Percentiles rank a stretch among this genome's conserved stretches.
phyloP scores from a whole-genome alignment of 2,797 vertebrate species.

The Propithecus perrieri region DNA sequence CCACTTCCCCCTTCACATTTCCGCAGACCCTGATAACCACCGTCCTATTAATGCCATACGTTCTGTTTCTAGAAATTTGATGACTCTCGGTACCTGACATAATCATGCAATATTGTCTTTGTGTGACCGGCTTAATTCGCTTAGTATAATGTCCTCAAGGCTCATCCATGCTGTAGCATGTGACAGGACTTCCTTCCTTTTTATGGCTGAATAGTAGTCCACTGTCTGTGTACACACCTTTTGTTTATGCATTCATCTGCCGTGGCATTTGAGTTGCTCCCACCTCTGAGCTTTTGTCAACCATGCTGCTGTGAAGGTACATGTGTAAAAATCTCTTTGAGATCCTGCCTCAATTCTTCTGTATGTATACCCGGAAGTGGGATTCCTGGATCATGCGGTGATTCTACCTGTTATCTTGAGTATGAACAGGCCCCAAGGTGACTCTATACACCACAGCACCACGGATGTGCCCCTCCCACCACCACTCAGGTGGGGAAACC shows the following conservation, averaged over 20 bases:
- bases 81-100: fast-evolving
- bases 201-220: background rate
- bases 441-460: background rate
- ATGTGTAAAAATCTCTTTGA: background rate
- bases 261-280: background rate
- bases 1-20: background rate
- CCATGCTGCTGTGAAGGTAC: background rate
- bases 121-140: background rate
- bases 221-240: background rate
- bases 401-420: background rate
- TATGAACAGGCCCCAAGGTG: background rate
- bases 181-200: background rate
- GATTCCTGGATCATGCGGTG: background rate
- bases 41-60: background rate
- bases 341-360: background rate
- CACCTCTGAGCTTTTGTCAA: background rate
- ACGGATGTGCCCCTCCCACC: background rate
- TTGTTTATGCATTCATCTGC: background rate
- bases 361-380: background rate
- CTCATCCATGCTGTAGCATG: background rate
- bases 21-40: background rate
- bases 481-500: background rate
- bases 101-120: background rate
- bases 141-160: too few relatives aligned
- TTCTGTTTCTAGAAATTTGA: background rate